A percentile compares a stretch with the other conserved stretches of the same genome.
phyloP scores from a whole-genome alignment of 1,140 invertebrate genomes.

The Parasteatoda tepidariorum region DNA sequence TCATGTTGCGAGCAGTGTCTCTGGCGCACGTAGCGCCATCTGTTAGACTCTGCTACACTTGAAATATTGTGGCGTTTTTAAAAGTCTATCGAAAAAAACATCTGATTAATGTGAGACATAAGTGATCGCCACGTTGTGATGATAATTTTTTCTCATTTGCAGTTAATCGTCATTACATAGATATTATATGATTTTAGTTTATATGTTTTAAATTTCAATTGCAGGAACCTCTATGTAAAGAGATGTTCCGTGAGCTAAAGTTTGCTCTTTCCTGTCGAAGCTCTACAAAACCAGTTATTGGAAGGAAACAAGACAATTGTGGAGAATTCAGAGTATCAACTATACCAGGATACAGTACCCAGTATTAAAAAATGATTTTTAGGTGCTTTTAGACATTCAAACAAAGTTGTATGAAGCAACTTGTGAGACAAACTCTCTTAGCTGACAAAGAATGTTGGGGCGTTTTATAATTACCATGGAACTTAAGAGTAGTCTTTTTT shows the following conservation, averaged over 20 bases:
- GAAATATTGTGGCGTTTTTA: no score
- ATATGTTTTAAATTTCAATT: conserved; percentile 15
- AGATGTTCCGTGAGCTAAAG: conserved; percentile 65
- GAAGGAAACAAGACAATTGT: conserved; percentile 52
- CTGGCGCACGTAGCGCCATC: no score
- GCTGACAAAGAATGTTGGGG: conserved; percentile 1
- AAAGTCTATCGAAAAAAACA: no score
- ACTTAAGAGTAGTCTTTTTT: conserved; percentile 55
- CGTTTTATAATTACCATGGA: conserved; percentile 48
- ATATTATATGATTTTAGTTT: not conserved
- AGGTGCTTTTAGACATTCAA: conserved; percentile 51
- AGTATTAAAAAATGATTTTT: conserved; percentile 40
- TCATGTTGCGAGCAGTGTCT: no score
- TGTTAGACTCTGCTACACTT: no score
- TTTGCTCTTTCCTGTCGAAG: conserved; percentile 65
- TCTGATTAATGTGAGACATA: no score
- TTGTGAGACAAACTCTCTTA: not conserved
- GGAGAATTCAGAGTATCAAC: conserved; percentile 57
- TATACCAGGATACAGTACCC: conserved; percentile 56
- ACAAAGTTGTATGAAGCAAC: conserved; percentile 47
- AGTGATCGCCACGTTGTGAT: no score
- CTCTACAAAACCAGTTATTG: conserved; percentile 63
- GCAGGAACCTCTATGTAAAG: conserved; percentile 64
- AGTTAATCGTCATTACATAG: no score
- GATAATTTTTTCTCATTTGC: no score